A percentile compares a stretch with the other conserved stretches of the same genome.
Evolutionary conservation across 2,888 invertebrate genomes (phyloP).

Genomic region (Petrophora chlorosata): DNA sequence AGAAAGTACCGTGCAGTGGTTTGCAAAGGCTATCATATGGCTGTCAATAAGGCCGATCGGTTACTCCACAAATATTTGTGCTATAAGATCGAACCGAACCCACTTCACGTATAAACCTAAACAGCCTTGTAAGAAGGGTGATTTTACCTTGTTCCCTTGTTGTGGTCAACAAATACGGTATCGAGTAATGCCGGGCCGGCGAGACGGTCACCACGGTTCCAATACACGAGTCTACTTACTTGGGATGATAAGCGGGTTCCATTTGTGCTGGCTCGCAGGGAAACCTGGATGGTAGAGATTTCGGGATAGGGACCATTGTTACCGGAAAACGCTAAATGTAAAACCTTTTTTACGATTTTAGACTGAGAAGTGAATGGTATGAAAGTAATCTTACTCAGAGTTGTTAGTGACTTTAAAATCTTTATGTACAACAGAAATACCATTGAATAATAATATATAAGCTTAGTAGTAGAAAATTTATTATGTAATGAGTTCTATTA

Average conservation of each 20-base stretch:
- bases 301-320: conserved; percentile 6
- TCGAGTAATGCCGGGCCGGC: conserved; percentile 39
- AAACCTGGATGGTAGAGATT: conserved; percentile 6
- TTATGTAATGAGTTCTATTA: too few species aligned
- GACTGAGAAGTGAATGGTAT: background rate
- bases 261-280: conserved; percentile 16
- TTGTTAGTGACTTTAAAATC: too few species aligned
- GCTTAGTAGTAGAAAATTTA: too few species aligned
- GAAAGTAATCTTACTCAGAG: too few species aligned
- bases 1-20: conserved; percentile 55
- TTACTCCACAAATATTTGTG: conserved; percentile 72
- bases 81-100: conserved; percentile 51
- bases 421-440: too few species aligned
- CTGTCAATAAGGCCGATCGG: conserved; percentile 69
- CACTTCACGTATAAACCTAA: conserved; percentile 20
- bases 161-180: conserved; percentile 69
- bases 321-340: background rate
- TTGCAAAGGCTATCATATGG: conserved; percentile 65
- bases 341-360: background rate
- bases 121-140: conserved; percentile 24
- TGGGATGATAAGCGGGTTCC: conserved; percentile 28
- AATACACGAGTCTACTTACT: conserved; percentile 35
- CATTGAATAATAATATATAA: too few species aligned
- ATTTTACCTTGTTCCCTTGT: conserved; percentile 41
- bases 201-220: conserved; percentile 35